Percentiles rank a stretch among this genome's conserved stretches.
Conservation (phyloP, 2,113 vertebrate species). For the Typhlomys cinereus region DNA sequence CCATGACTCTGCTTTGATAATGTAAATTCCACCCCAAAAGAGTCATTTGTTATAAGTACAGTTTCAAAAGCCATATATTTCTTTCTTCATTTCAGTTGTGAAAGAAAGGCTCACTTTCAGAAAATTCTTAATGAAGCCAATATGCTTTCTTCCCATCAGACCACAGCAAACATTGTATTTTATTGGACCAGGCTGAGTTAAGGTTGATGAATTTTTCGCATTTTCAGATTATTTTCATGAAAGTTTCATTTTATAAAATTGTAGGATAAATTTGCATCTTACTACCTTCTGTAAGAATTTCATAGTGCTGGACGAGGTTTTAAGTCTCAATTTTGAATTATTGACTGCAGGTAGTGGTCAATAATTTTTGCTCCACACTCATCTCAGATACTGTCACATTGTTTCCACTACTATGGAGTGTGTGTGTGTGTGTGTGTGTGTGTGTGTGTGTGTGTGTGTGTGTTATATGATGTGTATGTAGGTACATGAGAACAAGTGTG, state of each 20-base stretch:
- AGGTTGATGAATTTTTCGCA: background rate
- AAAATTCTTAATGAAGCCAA: background rate
- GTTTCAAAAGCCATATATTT: background rate
- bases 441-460: no score
- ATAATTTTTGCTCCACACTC: background rate
- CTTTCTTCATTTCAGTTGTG: background rate
- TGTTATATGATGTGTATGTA: no score
- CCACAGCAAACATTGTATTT: background rate
- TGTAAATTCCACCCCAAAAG: background rate
- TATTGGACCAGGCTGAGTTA: background rate
- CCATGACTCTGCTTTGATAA: background rate
- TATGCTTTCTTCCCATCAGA: background rate
- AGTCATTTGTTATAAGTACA: background rate
- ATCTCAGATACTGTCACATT: background rate
- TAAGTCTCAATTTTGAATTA: background rate
- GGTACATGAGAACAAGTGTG: no score
- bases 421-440: no score
- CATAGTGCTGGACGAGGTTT: constrained; percentile 7
- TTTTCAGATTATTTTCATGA: constrained; percentile 47
- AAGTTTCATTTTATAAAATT: constrained; percentile 50
- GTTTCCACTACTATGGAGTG: background rate
- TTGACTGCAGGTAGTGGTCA: background rate
- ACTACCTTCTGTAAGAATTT: constrained; percentile 47
- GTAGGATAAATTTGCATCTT: background rate
- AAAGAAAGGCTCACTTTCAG: background rate